These are phyloP conservation scores for Deilephila porcellus DNA, from an alignment of 2,888 invertebrate genomes.

Conservation along the genomic window DNA sequence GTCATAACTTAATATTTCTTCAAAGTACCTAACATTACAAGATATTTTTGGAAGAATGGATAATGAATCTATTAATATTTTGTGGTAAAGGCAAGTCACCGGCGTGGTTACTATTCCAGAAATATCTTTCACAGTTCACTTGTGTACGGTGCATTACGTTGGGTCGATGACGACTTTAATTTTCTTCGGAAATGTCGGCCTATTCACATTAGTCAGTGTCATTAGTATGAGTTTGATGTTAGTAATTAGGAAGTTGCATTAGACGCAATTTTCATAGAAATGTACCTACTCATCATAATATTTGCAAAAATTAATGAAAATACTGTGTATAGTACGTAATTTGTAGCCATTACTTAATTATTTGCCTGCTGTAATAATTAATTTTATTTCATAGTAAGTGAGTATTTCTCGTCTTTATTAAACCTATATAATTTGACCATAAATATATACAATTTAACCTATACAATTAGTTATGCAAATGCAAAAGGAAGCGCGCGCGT, in stretches of 20 bases:
- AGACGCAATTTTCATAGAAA: neutral
- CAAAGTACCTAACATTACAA: slow-evolving; percentile 41
- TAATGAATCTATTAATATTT: slow-evolving; percentile 71
- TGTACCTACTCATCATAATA: neutral
- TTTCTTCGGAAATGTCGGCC: neutral
- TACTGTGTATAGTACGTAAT: no score
- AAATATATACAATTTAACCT: no score
- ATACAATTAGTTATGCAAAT: no score
- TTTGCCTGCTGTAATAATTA: no score
- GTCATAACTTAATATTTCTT: slow-evolving; percentile 16
- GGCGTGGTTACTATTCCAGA: slow-evolving; percentile 66
- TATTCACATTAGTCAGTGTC: neutral
- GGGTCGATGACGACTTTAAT: slow-evolving; percentile 24
- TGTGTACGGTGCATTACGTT: slow-evolving; percentile 23
- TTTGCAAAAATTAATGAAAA: no score
- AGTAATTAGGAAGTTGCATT: neutral
- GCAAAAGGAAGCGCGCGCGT: no score
- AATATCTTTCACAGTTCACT: slow-evolving; percentile 56
- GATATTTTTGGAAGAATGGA: slow-evolving; percentile 53
- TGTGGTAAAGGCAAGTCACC: slow-evolving; percentile 61
- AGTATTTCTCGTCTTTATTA: no score
- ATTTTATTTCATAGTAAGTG: no score
- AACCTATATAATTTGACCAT: no score
- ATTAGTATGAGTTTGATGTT: neutral
- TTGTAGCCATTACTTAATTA: no score